Percentiles rank a stretch among this genome's conserved stretches.
Evolutionary conservation across 2,888 invertebrate species (phyloP).

Genomic region (Diarsia rubi): DNA sequence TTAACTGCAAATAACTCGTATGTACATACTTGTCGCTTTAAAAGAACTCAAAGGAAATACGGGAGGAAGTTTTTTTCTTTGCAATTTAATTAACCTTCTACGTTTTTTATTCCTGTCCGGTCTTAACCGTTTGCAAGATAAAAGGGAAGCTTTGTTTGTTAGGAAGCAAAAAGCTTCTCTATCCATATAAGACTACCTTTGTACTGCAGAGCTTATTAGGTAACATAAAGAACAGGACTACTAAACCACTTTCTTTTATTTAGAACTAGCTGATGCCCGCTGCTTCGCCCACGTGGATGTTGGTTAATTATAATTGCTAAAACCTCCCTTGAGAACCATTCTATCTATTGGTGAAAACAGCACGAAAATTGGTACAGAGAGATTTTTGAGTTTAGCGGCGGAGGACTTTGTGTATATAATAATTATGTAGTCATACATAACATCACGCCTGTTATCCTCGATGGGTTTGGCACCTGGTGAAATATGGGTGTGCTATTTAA

Average conservation of each 20-base stretch:
- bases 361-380: too few relatives aligned
- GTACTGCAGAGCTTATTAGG: constrained; percentile 6
- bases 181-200: constrained; percentile 7
- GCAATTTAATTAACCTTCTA: constrained; percentile 45
- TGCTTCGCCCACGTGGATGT: too few relatives aligned
- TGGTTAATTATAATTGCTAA: too few relatives aligned
- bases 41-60: constrained; percentile 27
- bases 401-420: too few relatives aligned
- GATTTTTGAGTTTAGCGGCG: too few relatives aligned
- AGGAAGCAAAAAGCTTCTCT: constrained; percentile 10
- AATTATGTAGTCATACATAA: too few relatives aligned
- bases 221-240: constrained; percentile 1
- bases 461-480: too few relatives aligned
- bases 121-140: constrained; percentile 24
- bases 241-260: background rate
- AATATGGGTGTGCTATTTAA: too few relatives aligned
- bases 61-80: constrained; percentile 12
- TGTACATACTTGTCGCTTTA: background rate
- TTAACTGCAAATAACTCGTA: constrained; percentile 8
- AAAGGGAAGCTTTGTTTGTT: constrained; percentile 31
- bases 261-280: too few relatives aligned
- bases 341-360: too few relatives aligned
- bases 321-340: too few relatives aligned
- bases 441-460: too few relatives aligned
- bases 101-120: constrained; percentile 31